Evolutionary conservation across 2,113 vertebrate species (phyloP).

Genomic region (Chaetura pelagica): DNA sequence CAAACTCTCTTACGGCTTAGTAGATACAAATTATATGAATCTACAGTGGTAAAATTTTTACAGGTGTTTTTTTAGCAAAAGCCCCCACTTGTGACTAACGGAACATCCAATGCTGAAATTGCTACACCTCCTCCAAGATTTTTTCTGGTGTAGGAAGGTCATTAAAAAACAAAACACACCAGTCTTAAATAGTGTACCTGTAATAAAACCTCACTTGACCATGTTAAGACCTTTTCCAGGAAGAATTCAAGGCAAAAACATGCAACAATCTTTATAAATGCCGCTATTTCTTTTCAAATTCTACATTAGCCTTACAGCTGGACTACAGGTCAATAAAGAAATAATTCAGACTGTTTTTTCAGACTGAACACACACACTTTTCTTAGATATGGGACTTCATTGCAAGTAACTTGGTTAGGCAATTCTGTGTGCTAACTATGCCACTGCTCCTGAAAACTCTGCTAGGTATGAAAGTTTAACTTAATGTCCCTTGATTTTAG

Average conservation of each 20-base stretch:
- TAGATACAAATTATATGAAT: neutral
- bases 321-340: neutral
- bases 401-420: neutral
- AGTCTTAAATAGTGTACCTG: neutral
- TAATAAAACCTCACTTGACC: neutral
- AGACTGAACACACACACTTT: neutral
- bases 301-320: neutral
- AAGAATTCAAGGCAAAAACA: neutral
- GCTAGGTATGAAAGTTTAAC: neutral
- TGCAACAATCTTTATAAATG: neutral
- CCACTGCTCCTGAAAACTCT: neutral
- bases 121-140: neutral
- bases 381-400: neutral
- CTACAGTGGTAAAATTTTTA: neutral
- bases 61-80: neutral
- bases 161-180: neutral
- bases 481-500: neutral
- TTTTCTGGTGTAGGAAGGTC: neutral
- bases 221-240: neutral
- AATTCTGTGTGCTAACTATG: neutral
- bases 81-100: neutral
- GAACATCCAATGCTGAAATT: neutral
- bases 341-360: neutral
- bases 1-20: neutral
- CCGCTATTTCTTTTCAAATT: neutral